Evolutionary conservation across 1,140 invertebrate genomes (phyloP), one percentile per base, ranked within the genome.

Genomic region (Subanguina moxae): DNA sequence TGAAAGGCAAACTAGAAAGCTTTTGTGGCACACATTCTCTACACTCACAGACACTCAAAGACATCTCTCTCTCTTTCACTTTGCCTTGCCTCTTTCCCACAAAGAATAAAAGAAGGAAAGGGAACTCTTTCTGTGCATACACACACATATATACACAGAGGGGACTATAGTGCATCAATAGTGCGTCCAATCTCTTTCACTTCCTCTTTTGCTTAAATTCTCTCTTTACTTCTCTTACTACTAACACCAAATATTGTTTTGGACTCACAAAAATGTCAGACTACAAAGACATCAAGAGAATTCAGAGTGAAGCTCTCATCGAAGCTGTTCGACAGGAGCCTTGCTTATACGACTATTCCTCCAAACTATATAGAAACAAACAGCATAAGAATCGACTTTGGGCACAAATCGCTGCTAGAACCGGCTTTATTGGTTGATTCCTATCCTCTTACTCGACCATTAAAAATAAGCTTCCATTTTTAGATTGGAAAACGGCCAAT

Each of bases 401-500:
- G 32, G 27, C 27, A 58, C 32, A 38, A 38, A 38, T 38, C 11
- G 32, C 32, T 38, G 32, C 32, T 38, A 38, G 32, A 11, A 38
- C 32, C 11, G 32, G 32, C 32, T 38, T 38, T 38, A 3, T 38
- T 3, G 32, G 32, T 38, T 3, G 32, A 11, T 38, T 58, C 17
- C 9, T 17, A 23, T 28, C 57, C 23, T 58, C 21, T 58, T 28
- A 15, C 30, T 57, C 21, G 9, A 57, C 56, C 28, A 13, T 17
- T 15, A 58, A 17, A 17, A 19, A 19, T 21, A 21, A 58, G 17
- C 19, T 27, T 17, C 23, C 57, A 38, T 38, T 38, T 38, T 38
- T 38, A 38, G 19, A 27, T 15, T n/a, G 57, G 57, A n/a, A 27
- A 58, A 58, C 57, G 57, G 27, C 57, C 57, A 58, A 58, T 28